A percentile compares a stretch with the other conserved stretches of the same genome.
Conservation (phyloP, 2,888 invertebrate genomes). For the Chymomyza amoena region DNA sequence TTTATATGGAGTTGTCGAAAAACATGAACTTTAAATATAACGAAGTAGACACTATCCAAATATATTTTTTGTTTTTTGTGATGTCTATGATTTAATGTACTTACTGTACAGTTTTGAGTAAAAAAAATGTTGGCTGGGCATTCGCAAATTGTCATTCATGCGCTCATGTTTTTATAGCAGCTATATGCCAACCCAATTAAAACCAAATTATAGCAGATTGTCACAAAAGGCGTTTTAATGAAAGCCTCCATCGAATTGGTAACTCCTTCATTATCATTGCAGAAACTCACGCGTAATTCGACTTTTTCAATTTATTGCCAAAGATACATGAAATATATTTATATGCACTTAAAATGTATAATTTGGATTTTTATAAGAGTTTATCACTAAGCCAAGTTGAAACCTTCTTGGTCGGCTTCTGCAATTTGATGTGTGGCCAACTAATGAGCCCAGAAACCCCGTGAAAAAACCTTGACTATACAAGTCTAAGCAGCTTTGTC, state of each 20-base stretch:
- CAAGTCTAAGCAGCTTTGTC: constrained; percentile 33
- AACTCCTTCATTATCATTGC: background rate
- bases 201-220: constrained; percentile 62
- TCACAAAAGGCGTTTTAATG: constrained; percentile 50
- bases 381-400: background rate
- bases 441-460: background rate
- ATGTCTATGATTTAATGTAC: no score
- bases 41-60: no score
- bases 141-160: constrained; percentile 65
- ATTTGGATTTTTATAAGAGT: background rate
- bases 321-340: constrained; percentile 43
- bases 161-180: constrained; percentile 69
- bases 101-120: background rate
- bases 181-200: constrained; percentile 65
- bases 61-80: no score
- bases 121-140: constrained; percentile 3
- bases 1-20: no score
- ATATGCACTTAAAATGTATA: constrained; percentile 47
- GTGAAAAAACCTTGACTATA: constrained; percentile 17
- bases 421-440: background rate
- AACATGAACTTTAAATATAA: no score
- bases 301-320: constrained; percentile 50
- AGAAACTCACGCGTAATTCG: constrained; percentile 10
- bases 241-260: constrained; percentile 49
- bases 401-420: background rate